Evolutionary conservation across 2,888 invertebrate species (phyloP).

Genomic region (Polydrusus pterygomalis): DNA sequence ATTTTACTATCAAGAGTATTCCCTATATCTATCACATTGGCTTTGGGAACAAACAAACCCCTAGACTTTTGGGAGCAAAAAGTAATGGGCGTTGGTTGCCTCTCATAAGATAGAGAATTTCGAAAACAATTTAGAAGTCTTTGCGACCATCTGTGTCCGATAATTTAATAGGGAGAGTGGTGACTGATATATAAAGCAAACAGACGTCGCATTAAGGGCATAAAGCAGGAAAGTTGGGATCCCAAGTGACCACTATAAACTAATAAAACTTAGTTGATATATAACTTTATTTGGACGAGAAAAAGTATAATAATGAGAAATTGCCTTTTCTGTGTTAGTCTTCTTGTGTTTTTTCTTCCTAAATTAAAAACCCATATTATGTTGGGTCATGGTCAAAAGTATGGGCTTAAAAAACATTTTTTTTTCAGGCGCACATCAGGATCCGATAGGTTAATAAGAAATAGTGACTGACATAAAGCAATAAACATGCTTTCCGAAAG

Average conservation of each 20-base stretch:
- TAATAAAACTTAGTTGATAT: slow-evolving; percentile 12
- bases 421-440: background rate
- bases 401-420: too few relatives aligned
- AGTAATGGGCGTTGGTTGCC: slow-evolving; percentile 22
- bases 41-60: too few relatives aligned
- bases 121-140: slow-evolving; percentile 51
- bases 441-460: slow-evolving; percentile 11
- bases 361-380: too few relatives aligned
- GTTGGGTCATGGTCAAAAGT: too few relatives aligned
- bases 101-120: slow-evolving; percentile 41
- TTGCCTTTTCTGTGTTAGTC: too few relatives aligned
- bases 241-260: slow-evolving; percentile 14
- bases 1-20: too few relatives aligned
- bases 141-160: slow-evolving; percentile 47
- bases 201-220: slow-evolving; percentile 29
- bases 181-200: slow-evolving; percentile 41
- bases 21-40: too few relatives aligned
- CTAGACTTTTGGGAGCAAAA: background rate
- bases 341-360: background rate
- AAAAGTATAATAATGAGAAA: too few relatives aligned
- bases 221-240: slow-evolving; percentile 25
- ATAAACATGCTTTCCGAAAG: background rate
- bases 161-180: slow-evolving; percentile 46
- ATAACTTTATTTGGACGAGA: background rate
- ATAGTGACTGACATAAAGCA: background rate